phyloP scores from a whole-genome alignment of 2,113 vertebrate species.

The Pygathrix nemaeus region DNA sequence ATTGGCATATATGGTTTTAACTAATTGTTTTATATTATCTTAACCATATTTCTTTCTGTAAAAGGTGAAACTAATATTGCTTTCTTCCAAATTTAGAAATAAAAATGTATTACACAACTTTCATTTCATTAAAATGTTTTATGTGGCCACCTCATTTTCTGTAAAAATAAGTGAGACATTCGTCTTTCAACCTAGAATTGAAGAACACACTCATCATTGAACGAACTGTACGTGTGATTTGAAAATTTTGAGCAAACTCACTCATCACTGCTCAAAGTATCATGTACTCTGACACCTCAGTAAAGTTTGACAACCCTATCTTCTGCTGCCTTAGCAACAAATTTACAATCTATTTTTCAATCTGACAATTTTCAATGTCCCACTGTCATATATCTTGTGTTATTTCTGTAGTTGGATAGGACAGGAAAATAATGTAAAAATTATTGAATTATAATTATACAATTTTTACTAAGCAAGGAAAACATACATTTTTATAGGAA shows the following conservation, averaged over 20 bases:
- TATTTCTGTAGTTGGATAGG: slow-evolving; percentile 11
- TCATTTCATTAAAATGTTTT: neutral
- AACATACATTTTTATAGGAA: neutral
- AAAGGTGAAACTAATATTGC: neutral
- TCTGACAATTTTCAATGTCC: slow-evolving; percentile 13
- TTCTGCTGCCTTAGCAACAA: slow-evolving; percentile 41
- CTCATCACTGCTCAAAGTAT: neutral
- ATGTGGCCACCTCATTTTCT: neutral
- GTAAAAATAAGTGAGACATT: neutral
- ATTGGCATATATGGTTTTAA: neutral
- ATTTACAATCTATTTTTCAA: slow-evolving; percentile 33
- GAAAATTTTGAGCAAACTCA: slow-evolving; percentile 10
- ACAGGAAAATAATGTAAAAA: neutral
- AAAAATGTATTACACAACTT: neutral
- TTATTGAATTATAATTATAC: neutral
- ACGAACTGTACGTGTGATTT: neutral
- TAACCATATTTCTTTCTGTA: neutral
- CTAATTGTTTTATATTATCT: neutral
- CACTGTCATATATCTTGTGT: neutral
- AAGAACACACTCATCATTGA: neutral
- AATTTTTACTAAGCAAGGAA: neutral
- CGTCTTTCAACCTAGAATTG: neutral
- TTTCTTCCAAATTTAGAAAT: slow-evolving; percentile 5
- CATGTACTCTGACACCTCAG: neutral
- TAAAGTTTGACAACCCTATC: neutral